Evolutionary conservation across 2,888 invertebrate genomes (phyloP).

Genomic region (Ectropis crepuscularia): DNA sequence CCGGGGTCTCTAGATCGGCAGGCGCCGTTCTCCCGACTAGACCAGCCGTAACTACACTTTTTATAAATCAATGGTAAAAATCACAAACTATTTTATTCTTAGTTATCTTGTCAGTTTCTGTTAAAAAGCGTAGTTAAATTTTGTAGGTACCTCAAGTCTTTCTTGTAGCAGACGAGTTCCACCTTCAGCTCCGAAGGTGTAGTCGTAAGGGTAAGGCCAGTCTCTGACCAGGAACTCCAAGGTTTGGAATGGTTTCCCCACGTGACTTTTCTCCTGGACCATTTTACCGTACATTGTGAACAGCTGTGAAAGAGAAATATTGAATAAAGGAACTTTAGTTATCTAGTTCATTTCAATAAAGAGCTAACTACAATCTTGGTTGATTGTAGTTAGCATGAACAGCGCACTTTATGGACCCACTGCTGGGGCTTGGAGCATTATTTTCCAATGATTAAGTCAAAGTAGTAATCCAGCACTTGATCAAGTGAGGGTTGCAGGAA

Average conservation of each 20-base stretch:
- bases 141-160: slow-evolving; percentile 9
- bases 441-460: too few relatives aligned
- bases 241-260: slow-evolving; percentile 16
- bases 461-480: too few relatives aligned
- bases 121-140: not conserved
- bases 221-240: slow-evolving; percentile 14
- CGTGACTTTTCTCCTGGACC: slow-evolving; percentile 11
- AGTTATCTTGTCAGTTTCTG: too few relatives aligned
- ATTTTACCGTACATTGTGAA: slow-evolving; percentile 16
- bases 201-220: slow-evolving; percentile 19
- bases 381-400: not conserved
- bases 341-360: not conserved
- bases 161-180: slow-evolving; percentile 3
- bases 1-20: too few relatives aligned
- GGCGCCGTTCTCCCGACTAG: too few relatives aligned
- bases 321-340: not conserved
- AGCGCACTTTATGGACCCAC: too few relatives aligned
- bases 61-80: too few relatives aligned
- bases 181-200: slow-evolving; percentile 5
- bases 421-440: too few relatives aligned
- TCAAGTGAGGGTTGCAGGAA: too few relatives aligned
- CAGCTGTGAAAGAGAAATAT: slow-evolving; percentile 1
- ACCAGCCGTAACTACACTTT: too few relatives aligned
- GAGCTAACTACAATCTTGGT: not conserved
- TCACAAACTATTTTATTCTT: too few relatives aligned